phyloP scores from a whole-genome alignment of 2,797 vertebrate genomes.

The Microcaecilia unicolor region DNA sequence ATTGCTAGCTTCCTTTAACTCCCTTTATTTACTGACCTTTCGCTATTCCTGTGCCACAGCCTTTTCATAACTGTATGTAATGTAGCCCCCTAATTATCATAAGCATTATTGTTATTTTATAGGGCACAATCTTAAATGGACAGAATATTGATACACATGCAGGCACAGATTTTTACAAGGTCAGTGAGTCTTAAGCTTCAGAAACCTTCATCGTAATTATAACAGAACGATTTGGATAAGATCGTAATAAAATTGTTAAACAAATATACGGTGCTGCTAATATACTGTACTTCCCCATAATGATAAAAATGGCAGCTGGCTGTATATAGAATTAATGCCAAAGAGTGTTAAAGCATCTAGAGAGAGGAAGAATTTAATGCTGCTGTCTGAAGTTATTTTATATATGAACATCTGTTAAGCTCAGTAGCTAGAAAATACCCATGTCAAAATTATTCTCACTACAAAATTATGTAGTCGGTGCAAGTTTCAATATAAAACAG shows the following conservation, averaged over 20 bases:
- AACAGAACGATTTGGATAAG: no score
- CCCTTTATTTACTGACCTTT: conserved; percentile 29
- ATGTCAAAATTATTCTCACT: conserved; percentile 32
- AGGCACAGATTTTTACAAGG: no score
- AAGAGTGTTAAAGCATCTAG: conserved; percentile 5
- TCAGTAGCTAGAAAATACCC: conserved; percentile 8
- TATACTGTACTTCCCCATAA: background rate
- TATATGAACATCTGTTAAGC: conserved; percentile 2
- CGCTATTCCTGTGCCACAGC: background rate
- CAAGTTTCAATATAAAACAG: conserved; percentile 35
- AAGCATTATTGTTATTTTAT: no score
- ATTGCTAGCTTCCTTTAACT: conserved; percentile 59
- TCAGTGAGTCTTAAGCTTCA: no score
- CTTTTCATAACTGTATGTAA: background rate
- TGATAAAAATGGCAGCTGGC: conserved; percentile 2
- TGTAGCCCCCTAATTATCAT: no score
- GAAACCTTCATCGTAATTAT: no score
- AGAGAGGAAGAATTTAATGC: conserved; percentile 12
- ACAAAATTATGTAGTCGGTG: conserved; percentile 23
- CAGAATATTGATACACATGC: no score
- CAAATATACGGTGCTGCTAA: no score
- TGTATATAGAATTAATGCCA: conserved; percentile 15
- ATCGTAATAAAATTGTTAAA: no score
- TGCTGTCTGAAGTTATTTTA: conserved; percentile 11
- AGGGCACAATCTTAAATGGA: no score